Base-by-base conservation (phyloP, 2,113 vertebrate species). In the Nothobranchius furzeri region DNA sequence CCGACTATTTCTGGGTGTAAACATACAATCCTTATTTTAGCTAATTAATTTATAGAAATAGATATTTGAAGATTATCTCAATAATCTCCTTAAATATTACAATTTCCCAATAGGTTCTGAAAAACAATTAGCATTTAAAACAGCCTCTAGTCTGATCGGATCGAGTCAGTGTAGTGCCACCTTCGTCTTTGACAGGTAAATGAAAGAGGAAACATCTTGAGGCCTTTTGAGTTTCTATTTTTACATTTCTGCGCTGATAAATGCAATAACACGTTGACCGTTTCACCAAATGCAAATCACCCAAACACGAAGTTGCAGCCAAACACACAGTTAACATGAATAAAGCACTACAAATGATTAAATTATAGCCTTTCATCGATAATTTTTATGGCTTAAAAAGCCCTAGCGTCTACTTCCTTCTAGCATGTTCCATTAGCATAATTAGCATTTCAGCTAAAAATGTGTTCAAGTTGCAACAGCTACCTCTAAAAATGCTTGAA, bases 171-270 rank as follows among this genome's bases (percentile, higher is more conserved):
- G 20, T 30, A 30, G 30, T 4, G 30, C 30, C 30, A 30, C 30
- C 3, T 30, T 30, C 30, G 30, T 30, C 2, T 30, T 2, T n/a
- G 36, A n/a, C 40, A 64, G 8, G 48, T 4, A 6, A 56, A 43
- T 14, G 45, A 24, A 40, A 7, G 3, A n/a, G 13, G 54, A 37
- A 5, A 45, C 25, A 76, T 65, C 72, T 73, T 68, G 64, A 81
- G 75, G 80, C 9, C 7, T 60, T 70, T 70, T 6, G 14, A 15
- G 46, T 50, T 5, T 20, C 46, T 2, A 12, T 36, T 50, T 50
- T 50, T 3, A 50, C 43, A 36, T 3, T 17, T 36, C 7, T 40
- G 37, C 37, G 37, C 37, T 9, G 9, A n/a, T 6, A 40, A 50
- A 42, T 54, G 10, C 12, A 10, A 9, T 1, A 46, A 6, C 25